Evolutionary conservation across 2,113 vertebrate genomes (phyloP).

Genomic region (Sinocyclocheilus grahami): DNA sequence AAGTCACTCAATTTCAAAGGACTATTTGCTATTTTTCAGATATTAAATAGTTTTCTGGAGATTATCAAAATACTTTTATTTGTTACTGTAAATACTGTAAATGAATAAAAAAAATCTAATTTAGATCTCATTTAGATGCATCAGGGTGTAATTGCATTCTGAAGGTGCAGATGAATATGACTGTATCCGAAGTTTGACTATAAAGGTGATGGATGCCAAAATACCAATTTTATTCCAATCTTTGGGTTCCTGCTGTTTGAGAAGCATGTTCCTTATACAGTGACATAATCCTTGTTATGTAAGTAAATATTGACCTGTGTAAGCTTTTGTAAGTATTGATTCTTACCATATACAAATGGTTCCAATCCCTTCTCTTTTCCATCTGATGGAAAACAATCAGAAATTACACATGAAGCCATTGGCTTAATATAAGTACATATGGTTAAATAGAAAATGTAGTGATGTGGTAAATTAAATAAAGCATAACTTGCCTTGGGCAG

Average conservation of each 20-base stretch:
- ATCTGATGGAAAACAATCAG: constrained; percentile 3
- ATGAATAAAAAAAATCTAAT: not conserved
- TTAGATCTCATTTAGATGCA: not conserved
- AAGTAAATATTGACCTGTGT: not conserved
- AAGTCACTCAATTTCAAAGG: not conserved
- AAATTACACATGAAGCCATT: not conserved
- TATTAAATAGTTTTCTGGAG: not conserved
- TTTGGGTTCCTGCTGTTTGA: not conserved
- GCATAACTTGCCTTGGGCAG: constrained; percentile 18
- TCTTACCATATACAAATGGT: constrained; percentile 82
- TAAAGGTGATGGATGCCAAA: not conserved
- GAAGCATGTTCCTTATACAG: not conserved
- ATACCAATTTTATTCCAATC: too few species aligned
- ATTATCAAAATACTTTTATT: not conserved
- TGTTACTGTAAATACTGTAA: too few species aligned
- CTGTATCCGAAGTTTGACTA: not conserved
- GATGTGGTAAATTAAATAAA: not conserved
- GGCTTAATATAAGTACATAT: not conserved
- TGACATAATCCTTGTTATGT: not conserved
- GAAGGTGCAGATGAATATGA: not conserved
- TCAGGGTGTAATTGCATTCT: not conserved
- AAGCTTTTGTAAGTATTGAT: not conserved
- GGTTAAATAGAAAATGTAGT: not conserved
- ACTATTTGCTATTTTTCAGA: not conserved
- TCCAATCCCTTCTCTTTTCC: constrained; percentile 73